Percentiles rank a stretch among this genome's conserved stretches.
phyloP scores from a whole-genome alignment of 2,888 invertebrate species.

The Brachyptera putata region DNA sequence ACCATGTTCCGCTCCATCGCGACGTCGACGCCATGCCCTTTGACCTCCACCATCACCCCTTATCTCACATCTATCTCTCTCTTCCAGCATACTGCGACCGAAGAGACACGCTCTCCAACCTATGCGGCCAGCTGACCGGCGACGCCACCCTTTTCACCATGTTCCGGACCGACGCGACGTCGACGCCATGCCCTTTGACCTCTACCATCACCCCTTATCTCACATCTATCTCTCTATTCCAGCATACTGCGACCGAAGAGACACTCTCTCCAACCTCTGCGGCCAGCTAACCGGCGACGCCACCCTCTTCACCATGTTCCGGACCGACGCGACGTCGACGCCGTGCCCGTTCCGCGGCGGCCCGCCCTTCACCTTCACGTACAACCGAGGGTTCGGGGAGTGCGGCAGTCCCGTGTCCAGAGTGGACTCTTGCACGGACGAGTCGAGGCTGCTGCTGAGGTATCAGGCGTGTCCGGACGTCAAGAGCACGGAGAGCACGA shows the following conservation, averaged over 20 bases:
- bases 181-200: conserved; percentile 89
- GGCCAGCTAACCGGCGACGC: conserved; percentile 87
- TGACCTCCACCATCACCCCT: too few relatives aligned
- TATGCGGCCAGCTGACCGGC: conserved; percentile 84
- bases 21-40: conserved; percentile 83
- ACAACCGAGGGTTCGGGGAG: conserved; percentile 86
- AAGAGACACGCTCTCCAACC: conserved; percentile 69
- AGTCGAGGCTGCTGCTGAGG: conserved; percentile 80
- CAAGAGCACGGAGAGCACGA: conserved; percentile 83
- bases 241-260: conserved; percentile 69
- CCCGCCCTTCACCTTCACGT: conserved; percentile 80
- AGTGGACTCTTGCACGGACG: conserved; percentile 91
- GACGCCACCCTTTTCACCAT: conserved; percentile 85
- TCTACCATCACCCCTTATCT: too few relatives aligned
- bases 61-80: background rate
- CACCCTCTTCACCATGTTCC: conserved; percentile 82
- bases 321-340: conserved; percentile 81
- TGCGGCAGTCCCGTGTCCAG: conserved; percentile 85
- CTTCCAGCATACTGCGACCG: conserved; percentile 65
- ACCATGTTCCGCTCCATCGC: conserved; percentile 88
- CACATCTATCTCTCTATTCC: conserved; percentile 34
- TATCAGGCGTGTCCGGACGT: conserved; percentile 94
- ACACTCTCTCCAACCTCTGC: conserved; percentile 75
- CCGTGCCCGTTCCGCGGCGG: conserved; percentile 86
- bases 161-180: conserved; percentile 82